Evolutionary conservation across 2,888 invertebrate genomes (phyloP), one percentile per base, ranked within the genome.

Genomic region (Acleris emargana): DNA sequence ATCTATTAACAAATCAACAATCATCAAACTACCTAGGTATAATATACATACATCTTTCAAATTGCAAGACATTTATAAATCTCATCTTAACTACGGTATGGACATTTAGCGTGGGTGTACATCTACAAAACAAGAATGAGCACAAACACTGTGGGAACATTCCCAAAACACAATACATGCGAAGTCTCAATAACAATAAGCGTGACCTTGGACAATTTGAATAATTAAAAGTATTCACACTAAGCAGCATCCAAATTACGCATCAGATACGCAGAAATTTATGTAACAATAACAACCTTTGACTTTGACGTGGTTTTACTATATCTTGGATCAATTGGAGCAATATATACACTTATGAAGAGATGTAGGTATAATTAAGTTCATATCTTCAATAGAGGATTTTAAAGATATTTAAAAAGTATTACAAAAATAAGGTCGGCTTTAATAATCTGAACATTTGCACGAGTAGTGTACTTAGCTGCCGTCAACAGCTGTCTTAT

Each of bases 141-240:
- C 38, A 42, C 38, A 16, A 18, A 42, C 38, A 54, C 42, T 20
- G 54, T 54, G 54, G 20, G 54, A 54, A 54, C 54, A 18, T 42
- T 38, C 54, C 54, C 42, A 42, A 54, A 54, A 54, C 38, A 54
- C 38, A 54, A 54, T 42, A 38, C 20, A 54, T 22, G 16, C 20
- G 18, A 28, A 13, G 38, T 5, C 53, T 38, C 38, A 20, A 42
- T 42, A 54, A 42, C 38, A 54, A 54, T 38, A 42, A 16, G n/a
- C 20, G 42, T 54, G 42, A 20, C 54, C 54, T 54, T 38, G 54
- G 38, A 38, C 18, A 54, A 54, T 38, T 20, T 32, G 17, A 38
- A 54, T 42, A 22, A 54, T 42, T 54, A 20, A 20, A 38, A 38
- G 18, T 20, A 18, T 4, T 42, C 0, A 42, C 16, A 43, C 5